Evolutionary conservation across 2,888 invertebrate species (phyloP).

Genomic region (Apotomis turbidana): DNA sequence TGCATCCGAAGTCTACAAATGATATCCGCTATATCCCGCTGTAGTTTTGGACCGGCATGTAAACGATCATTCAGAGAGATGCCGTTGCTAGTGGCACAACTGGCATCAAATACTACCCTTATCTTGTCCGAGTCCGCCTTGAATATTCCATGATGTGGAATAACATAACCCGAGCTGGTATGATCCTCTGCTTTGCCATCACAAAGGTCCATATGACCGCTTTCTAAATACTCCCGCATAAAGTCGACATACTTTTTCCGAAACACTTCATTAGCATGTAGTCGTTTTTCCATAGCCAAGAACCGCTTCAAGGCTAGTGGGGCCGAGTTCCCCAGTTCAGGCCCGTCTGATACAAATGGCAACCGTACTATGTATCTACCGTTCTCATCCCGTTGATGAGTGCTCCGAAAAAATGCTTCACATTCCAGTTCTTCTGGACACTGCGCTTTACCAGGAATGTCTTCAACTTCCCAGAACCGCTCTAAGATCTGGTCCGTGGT

Average conservation of each 20-base stretch:
- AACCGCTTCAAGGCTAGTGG: slow-evolving; percentile 10
- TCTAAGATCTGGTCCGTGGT: not conserved
- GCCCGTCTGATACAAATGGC: slow-evolving; percentile 2
- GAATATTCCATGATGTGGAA: slow-evolving; percentile 14
- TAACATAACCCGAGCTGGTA: not conserved
- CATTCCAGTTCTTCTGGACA: not conserved
- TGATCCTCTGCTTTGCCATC: not conserved
- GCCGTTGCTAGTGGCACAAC: slow-evolving; percentile 3
- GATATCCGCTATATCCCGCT: slow-evolving; percentile 8
- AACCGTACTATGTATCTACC: slow-evolving; percentile 1
- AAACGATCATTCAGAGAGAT: slow-evolving; percentile 8
- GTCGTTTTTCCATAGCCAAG: slow-evolving; percentile 8
- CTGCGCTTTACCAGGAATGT: not conserved
- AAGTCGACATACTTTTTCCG: not conserved
- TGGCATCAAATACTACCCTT: slow-evolving; percentile 6
- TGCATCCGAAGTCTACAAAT: not conserved
- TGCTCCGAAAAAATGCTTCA: not conserved
- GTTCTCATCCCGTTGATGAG: not conserved
- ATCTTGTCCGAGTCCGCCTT: not conserved
- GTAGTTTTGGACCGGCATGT: slow-evolving; percentile 9
- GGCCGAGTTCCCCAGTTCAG: not conserved
- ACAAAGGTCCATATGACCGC: not conserved
- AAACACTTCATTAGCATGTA: not conserved
- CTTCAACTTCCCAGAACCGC: slow-evolving; percentile 9
- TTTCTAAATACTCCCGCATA: slow-evolving; percentile 1